phyloP scores from a whole-genome alignment of 2,888 invertebrate species.

The Schizaphis graminum region DNA sequence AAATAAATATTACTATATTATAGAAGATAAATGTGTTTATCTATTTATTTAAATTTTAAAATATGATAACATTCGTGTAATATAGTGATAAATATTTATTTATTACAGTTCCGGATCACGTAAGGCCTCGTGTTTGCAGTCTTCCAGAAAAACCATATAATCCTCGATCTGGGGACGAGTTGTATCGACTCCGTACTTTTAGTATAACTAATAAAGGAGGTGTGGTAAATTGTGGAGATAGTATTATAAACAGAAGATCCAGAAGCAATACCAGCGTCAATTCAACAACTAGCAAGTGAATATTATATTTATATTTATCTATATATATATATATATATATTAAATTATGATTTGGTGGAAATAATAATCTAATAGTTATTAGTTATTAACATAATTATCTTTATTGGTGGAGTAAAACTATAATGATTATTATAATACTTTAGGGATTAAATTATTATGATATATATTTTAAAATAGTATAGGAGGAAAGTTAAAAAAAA shows the following conservation, averaged over 20 bases:
- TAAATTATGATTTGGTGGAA: background rate
- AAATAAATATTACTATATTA: background rate
- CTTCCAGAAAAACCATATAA: slow-evolving; percentile 89
- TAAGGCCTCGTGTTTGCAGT: slow-evolving; percentile 86
- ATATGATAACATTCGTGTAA: background rate
- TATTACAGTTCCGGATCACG: slow-evolving; percentile 83
- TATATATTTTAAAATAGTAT: background rate
- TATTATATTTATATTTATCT: slow-evolving; percentile 47
- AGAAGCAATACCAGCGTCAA: slow-evolving; percentile 91
- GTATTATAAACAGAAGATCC: slow-evolving; percentile 86
- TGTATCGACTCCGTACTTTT: slow-evolving; percentile 87
- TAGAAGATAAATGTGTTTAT: background rate
- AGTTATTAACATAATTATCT: background rate
- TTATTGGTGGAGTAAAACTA: background rate
- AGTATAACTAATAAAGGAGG: slow-evolving; percentile 90
- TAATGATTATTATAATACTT: background rate
- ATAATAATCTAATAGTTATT: background rate
- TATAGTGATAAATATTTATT: background rate
- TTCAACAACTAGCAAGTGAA: slow-evolving; percentile 84
- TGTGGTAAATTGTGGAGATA: slow-evolving; percentile 91
- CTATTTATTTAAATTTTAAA: background rate
- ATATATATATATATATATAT: background rate
- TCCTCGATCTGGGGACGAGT: slow-evolving; percentile 85
- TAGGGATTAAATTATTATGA: background rate
- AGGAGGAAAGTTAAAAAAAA: background rate